These are phyloP conservation scores for Neuroterus valhalla DNA, from an alignment of 1,140 invertebrate species.

Conservation along the genomic window DNA sequence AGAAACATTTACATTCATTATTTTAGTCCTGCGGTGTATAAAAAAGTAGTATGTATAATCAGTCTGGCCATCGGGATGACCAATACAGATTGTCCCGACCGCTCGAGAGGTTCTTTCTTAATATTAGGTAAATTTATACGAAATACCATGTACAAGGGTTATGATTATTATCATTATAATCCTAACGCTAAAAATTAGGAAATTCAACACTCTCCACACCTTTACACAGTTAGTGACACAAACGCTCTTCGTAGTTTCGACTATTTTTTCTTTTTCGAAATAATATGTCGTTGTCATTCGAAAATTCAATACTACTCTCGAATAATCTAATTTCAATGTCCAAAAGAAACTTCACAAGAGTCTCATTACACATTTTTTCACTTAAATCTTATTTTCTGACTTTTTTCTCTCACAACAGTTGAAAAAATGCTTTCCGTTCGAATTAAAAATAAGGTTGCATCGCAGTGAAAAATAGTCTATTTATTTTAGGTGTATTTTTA, in stretches of 20 bases:
- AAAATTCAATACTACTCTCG: conserved; percentile 22
- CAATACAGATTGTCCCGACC: conserved; percentile 43
- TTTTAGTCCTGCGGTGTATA: conserved; percentile 65
- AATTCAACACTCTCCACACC: conserved; percentile 23
- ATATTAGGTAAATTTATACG: conserved; percentile 34
- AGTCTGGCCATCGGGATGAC: conserved; percentile 66
- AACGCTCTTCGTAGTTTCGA: conserved; percentile 44
- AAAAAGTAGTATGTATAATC: conserved; percentile 71
- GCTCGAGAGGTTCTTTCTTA: conserved; percentile 30
- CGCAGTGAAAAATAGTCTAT: conserved; percentile 43
- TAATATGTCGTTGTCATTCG: conserved; percentile 8
- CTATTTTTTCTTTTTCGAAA: conserved; percentile 47
- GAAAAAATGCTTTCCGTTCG: conserved; percentile 29
- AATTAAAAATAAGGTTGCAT: conserved; percentile 37
- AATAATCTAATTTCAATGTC: background rate
- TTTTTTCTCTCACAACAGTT: conserved; percentile 27
- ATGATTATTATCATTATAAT: conserved; percentile 31
- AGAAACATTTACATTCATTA: conserved; percentile 66
- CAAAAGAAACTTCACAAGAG: conserved; percentile 36
- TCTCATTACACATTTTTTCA: conserved; percentile 39
- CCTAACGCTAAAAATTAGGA: conserved; percentile 3
- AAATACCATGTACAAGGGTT: conserved; percentile 35
- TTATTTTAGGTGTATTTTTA: conserved; percentile 39
- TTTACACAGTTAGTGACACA: conserved; percentile 26
- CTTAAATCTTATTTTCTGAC: conserved; percentile 40